These are phyloP conservation scores for Holocentrus rufus DNA, from an alignment of 2,797 vertebrate genomes.

Conservation along the genomic window DNA sequence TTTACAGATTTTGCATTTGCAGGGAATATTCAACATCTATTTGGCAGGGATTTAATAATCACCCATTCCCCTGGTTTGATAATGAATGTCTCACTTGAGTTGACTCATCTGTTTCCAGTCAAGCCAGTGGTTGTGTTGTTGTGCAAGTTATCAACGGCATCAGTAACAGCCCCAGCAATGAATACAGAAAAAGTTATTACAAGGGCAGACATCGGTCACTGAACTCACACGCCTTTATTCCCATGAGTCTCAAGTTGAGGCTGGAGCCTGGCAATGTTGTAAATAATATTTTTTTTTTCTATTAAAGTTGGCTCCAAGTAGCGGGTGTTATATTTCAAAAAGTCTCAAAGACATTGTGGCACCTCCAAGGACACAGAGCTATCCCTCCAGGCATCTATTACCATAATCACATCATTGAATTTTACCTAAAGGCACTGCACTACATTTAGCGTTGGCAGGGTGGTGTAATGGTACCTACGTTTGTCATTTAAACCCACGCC, in stretches of 20 bases:
- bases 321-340: slow-evolving; percentile 14
- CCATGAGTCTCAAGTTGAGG: background rate
- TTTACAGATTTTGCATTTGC: background rate
- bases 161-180: background rate
- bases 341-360: slow-evolving; percentile 30
- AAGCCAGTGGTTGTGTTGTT: too few species aligned
- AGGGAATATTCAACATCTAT: background rate
- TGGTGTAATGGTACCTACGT: slow-evolving; percentile 19
- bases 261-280: background rate
- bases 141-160: background rate
- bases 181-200: slow-evolving; percentile 1
- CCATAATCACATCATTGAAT: slow-evolving; percentile 58
- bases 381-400: slow-evolving; percentile 53
- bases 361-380: slow-evolving; percentile 51
- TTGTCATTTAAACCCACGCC: slow-evolving; percentile 47
- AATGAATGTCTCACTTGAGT: too few species aligned
- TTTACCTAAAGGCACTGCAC: slow-evolving; percentile 26
- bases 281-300: background rate
- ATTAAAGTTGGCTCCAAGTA: background rate
- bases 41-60: background rate
- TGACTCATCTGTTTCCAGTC: too few species aligned
- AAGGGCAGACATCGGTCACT: background rate
- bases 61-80: too few species aligned
- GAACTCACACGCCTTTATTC: background rate
- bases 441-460: slow-evolving; percentile 29